These are phyloP conservation scores for Cistogaster globosa DNA, from an alignment of 2,888 invertebrate genomes.

Conservation along the genomic window DNA sequence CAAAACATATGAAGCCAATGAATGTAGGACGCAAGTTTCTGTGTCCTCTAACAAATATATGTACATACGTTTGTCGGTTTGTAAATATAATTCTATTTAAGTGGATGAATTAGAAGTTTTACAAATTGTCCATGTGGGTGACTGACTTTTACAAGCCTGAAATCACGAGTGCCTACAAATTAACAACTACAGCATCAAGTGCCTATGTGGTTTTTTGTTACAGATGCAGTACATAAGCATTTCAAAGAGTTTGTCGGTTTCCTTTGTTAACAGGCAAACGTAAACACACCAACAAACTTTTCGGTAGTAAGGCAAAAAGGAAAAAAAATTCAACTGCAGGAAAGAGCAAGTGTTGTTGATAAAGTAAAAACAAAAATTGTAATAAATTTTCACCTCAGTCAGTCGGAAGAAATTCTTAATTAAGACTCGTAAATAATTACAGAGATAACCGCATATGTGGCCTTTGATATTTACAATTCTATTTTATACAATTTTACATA, in stretches of 20 bases:
- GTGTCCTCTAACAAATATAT: neutral
- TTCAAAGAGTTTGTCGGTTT: conserved; percentile 53
- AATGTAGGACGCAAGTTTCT: conserved; percentile 14
- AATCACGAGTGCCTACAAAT: conserved; percentile 46
- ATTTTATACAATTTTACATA: conserved; percentile 48
- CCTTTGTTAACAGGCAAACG: conserved; percentile 39
- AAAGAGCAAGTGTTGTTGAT: conserved; percentile 38
- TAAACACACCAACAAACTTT: conserved; percentile 2
- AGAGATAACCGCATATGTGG: conserved; percentile 64
- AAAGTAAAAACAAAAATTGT: conserved; percentile 29
- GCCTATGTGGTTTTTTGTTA: conserved; percentile 16
- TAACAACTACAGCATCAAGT: neutral
- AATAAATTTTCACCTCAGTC: conserved; percentile 72
- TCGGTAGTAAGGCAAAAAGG: neutral
- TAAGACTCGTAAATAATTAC: conserved; percentile 70
- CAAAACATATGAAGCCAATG: neutral
- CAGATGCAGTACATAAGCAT: conserved; percentile 44
- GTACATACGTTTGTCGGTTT: neutral
- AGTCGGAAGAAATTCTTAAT: conserved; percentile 72
- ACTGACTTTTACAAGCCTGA: conserved; percentile 38
- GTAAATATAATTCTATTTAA: conserved; percentile 23
- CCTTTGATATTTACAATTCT: conserved; percentile 57
- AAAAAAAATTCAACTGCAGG: conserved; percentile 22
- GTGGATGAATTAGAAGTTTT: conserved; percentile 37
- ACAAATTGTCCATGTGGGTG: conserved; percentile 60